Base-by-base conservation (phyloP, 2,113 vertebrate species). In the Eretmochelys imbricata region DNA sequence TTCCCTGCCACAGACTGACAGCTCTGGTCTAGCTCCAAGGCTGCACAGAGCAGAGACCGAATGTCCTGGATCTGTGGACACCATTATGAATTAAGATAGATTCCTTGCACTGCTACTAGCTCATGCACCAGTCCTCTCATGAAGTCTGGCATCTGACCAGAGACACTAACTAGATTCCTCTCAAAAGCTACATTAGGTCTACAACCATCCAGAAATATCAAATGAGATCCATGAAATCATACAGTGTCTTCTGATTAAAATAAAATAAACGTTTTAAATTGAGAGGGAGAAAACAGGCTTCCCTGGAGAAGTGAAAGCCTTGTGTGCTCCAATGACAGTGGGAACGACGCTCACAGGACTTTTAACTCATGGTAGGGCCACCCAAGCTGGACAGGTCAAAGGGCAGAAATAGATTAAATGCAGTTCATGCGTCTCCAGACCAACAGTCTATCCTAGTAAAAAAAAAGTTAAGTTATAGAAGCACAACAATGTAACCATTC, bases 1-100 rank as follows among this genome's bases (percentile, higher is more conserved):
- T 46, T 17, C 38, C 69, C 31, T 7, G 4, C 0, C n/a, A 13
- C 3, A 51, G 29, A 13, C 31, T 0, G 1, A 6, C 11, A 13
- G 14, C 57, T 25, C 8, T 17, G 46, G 5, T 20, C n/a, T 46
- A 13, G 46, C 51, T 46, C 57, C 54, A 25, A 46, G 38, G 48
- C 38, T 3, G 22, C 62, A n/a, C 53, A 22, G 31, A 51, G 48
- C 16, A 25, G 35, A 4, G 16, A 9, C 5, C 14, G 0, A 1
- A 6, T 1, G 0, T 75, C 79, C 5, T 1, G 0, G 51, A 53
- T 50, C 75, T 7, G 1, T 84, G 35, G 51, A 8, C 27, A 16
- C 38, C 17, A 69, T 35, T 69, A 54, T 9, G 4, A 51, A 55
- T 65, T 65, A 31, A 78, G 80, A 50, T 22, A 22, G 27, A 49